A percentile compares a stretch with the other conserved stretches of the same genome.
These are phyloP conservation scores for Aethina tumida DNA, from an alignment of 1,140 invertebrate genomes.

Conservation along the genomic window DNA sequence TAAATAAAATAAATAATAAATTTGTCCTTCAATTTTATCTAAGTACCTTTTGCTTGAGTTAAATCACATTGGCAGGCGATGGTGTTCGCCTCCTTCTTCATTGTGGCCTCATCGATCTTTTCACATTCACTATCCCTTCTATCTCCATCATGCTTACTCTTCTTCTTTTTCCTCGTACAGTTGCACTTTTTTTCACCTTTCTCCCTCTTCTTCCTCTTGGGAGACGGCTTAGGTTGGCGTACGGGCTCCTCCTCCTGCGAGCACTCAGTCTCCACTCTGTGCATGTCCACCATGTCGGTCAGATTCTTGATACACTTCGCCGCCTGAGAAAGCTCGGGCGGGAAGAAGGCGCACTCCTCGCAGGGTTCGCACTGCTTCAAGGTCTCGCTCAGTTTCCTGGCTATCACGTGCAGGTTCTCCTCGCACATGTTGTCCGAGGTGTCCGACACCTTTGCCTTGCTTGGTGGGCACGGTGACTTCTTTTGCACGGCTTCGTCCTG, in stretches of 20 bases:
- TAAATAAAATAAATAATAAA: no score
- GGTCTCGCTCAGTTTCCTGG: slow-evolving; percentile 23
- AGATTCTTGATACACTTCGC: slow-evolving; percentile 22
- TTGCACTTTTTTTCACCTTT: slow-evolving; percentile 7
- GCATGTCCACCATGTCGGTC: slow-evolving; percentile 19
- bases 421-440: slow-evolving; percentile 8
- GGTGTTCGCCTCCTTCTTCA: no score
- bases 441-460: neutral
- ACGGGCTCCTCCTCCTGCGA: slow-evolving; percentile 3
- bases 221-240: slow-evolving; percentile 5
- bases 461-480: neutral
- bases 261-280: slow-evolving; percentile 3
- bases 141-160: no score
- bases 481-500: neutral
- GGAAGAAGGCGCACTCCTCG: slow-evolving; percentile 18
- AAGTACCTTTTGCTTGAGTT: no score
- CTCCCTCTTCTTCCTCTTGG: neutral
- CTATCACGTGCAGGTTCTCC: slow-evolving; percentile 22
- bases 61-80: no score
- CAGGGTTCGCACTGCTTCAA: slow-evolving; percentile 21
- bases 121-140: no score
- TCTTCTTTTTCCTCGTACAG: no score
- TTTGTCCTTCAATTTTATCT: no score
- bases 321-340: slow-evolving; percentile 17
- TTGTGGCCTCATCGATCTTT: no score